Conservation (phyloP, 2,113 vertebrate species). For the Otis tarda region DNA sequence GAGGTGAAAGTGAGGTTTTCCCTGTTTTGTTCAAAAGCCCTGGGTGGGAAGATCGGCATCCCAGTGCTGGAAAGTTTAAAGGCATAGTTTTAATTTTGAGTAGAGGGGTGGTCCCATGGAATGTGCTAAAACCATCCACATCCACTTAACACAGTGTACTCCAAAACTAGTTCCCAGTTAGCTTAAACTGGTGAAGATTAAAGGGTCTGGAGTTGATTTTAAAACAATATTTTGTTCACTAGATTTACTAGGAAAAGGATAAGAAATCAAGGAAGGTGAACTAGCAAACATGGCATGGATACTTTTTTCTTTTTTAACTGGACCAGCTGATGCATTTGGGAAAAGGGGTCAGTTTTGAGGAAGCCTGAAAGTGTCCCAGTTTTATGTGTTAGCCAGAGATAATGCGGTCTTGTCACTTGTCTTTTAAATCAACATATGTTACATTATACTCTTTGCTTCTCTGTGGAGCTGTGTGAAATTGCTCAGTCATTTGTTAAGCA, state of each 20-base stretch:
- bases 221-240: neutral
- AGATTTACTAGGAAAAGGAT: neutral
- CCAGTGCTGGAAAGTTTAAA: neutral
- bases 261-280: neutral
- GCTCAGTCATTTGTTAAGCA: neutral
- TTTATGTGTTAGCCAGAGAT: neutral
- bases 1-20: neutral
- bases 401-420: neutral
- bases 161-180: neutral
- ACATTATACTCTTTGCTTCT: neutral
- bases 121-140: neutral
- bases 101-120: accelerated
- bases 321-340: neutral
- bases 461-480: neutral
- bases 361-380: neutral
- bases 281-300: neutral
- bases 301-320: neutral
- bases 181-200: neutral
- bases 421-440: neutral
- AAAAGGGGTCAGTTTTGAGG: neutral
- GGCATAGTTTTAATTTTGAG: neutral
- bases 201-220: neutral
- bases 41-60: neutral
- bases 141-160: neutral
- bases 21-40: neutral